Evolutionary conservation across 2,888 invertebrate species (phyloP), one percentile per base, ranked within the genome.

Genomic region (Norana najaformis): DNA sequence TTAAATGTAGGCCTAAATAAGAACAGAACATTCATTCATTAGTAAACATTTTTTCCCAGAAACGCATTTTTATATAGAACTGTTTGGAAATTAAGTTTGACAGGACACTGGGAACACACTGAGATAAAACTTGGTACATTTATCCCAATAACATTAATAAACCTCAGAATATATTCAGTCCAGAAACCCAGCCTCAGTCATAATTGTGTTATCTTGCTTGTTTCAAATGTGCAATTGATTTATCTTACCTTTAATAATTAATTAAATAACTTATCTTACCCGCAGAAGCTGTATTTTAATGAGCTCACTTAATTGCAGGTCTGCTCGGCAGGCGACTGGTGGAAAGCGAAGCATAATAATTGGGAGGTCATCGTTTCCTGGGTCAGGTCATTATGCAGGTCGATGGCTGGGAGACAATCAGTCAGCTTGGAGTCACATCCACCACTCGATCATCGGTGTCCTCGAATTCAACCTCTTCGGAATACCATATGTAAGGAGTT

Each of bases 391-490:
- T 69, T 92, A 93, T 90, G 93, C 92, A 30, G 94, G 94, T 30
- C 94, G 94, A 90, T 94, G 94, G 94, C 92, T 94, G 18, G 94
- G 94, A 8, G 94, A 94, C 91, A 94, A 94, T 91, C 91, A 92
- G 34, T 93, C 94, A 83, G 89, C 90, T 0, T 94, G 94, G 94
- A 90, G 91, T 38, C 92, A 93, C 89, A 91, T 94, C 38, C 89
- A 97, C 20, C 90, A 92, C 2, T 94, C 94, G n/a, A 93, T 94
- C 23, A 93, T 93, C 96, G 97, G 97, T 93, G 94, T 97, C 91
- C 95, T 97, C 85, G 96, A 96, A 93, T 97, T 96, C 95, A 96
- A 96, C 93, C 94, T 97, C 91, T 97, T 97, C 95, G 97, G 97
- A 35, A 96, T 97, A 39, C 97, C 97, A 2, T 96, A 97, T 96